Conservation (phyloP, 2,888 invertebrate species). For the Coenonympha glycerion region DNA sequence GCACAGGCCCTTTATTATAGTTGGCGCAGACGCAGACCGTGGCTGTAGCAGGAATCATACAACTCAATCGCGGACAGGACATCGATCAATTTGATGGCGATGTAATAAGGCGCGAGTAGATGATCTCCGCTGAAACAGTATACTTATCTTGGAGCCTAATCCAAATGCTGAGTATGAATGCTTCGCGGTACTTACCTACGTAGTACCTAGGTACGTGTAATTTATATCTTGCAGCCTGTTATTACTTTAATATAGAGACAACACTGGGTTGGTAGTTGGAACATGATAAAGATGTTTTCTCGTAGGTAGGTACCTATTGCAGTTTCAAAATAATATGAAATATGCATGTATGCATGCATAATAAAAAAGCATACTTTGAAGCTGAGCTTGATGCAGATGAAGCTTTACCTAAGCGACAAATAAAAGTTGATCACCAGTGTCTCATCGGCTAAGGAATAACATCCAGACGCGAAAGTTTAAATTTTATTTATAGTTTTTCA, state of each 20-base stretch:
- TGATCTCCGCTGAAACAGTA: constrained; percentile 25
- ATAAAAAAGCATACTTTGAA: too few species aligned
- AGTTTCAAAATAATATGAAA: too few species aligned
- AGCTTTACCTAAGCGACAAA: too few species aligned
- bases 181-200: constrained; percentile 26
- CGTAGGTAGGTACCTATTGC: too few species aligned
- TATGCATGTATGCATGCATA: too few species aligned
- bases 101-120: constrained; percentile 36
- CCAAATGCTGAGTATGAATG: constrained; percentile 27
- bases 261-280: constrained; percentile 34
- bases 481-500: too few species aligned
- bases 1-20: constrained; percentile 22
- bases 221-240: constrained; percentile 39
- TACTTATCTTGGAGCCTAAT: constrained; percentile 28
- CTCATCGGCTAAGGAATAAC: too few species aligned
- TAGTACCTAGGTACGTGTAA: constrained; percentile 35
- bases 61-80: constrained; percentile 37
- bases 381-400: too few species aligned
- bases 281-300: not conserved
- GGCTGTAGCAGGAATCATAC: constrained; percentile 33
- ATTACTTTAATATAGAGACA: constrained; percentile 48
- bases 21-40: constrained; percentile 28
- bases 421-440: too few species aligned
- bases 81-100: constrained; percentile 42
- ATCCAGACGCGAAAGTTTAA: too few species aligned